Percentiles rank a stretch among this genome's conserved stretches.
These are phyloP conservation scores for Upupa epops DNA, from an alignment of 2,113 vertebrate genomes.

Conservation along the genomic window DNA sequence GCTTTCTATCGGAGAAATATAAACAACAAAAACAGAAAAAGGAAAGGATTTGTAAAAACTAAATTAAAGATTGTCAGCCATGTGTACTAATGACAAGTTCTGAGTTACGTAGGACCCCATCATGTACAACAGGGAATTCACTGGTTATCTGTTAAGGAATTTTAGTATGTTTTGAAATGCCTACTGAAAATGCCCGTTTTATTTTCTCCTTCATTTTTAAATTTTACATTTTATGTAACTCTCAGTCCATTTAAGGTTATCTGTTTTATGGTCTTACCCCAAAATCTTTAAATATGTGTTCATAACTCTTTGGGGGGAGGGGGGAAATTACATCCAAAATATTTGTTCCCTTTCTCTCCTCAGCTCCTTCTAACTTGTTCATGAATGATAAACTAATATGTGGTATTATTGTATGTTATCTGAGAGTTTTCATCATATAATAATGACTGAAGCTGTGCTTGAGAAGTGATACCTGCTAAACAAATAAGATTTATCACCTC, in stretches of 20 bases:
- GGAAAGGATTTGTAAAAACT: not conserved
- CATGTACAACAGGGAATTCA: not conserved
- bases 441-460: not conserved
- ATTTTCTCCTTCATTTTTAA: not conserved
- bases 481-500: not conserved
- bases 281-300: not conserved
- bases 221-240: not conserved
- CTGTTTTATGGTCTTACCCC: not conserved
- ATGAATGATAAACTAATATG: not conserved
- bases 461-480: not conserved
- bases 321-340: not conserved
- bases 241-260: not conserved
- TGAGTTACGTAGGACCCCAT: not conserved
- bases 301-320: not conserved
- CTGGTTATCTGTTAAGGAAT: not conserved
- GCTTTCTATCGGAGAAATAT: not conserved
- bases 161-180: not conserved
- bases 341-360: not conserved
- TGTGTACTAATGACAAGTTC: not conserved
- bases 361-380: not conserved
- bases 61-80: not conserved
- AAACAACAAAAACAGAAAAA: not conserved
- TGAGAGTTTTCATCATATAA: not conserved
- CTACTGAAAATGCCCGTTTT: not conserved
- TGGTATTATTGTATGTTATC: not conserved